Evolutionary conservation across 2,888 invertebrate species (phyloP).

Genomic region (Drosophila anomelani): DNA sequence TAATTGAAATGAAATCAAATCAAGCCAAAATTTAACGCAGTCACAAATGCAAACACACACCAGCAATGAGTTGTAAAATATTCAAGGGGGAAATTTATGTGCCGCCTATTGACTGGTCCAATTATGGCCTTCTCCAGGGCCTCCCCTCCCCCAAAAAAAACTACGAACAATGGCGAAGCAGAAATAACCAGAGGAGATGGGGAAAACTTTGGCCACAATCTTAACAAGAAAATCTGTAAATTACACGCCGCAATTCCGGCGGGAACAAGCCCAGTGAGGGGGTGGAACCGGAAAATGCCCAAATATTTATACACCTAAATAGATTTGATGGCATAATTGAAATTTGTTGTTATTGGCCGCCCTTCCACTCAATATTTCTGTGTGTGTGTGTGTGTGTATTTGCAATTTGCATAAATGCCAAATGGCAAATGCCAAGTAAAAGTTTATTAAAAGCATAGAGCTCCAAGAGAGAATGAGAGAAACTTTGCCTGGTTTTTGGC

Average conservation of each 20-base stretch:
- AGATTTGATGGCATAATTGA: conserved; percentile 79
- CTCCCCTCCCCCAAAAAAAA: conserved; percentile 38
- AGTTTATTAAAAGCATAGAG: conserved; percentile 71
- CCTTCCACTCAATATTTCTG: conserved; percentile 20
- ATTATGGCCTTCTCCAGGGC: conserved; percentile 55
- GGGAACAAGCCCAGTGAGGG: conserved; percentile 7
- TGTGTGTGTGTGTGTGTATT: conserved; percentile 23
- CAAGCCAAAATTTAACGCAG: conserved; percentile 53
- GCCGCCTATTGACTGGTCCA: conserved; percentile 71
- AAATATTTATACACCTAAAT: conserved; percentile 79
- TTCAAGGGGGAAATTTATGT: conserved; percentile 55
- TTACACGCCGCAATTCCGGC: conserved; percentile 59
- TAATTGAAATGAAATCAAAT: conserved; percentile 74
- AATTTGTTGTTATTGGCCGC: conserved; percentile 72
- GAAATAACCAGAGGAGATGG: background rate
- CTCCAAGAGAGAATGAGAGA: conserved; percentile 21
- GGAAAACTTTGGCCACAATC: conserved; percentile 72
- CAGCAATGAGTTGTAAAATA: conserved; percentile 58
- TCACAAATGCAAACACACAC: conserved; percentile 57
- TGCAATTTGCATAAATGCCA: conserved; percentile 72
- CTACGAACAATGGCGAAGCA: conserved; percentile 56
- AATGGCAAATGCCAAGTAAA: conserved; percentile 62
- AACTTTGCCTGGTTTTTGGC: conserved; percentile 38
- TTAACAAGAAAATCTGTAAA: conserved; percentile 79
- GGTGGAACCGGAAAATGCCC: conserved; percentile 55